These are phyloP conservation scores for Armadillidium nasatum DNA, from an alignment of 1,140 invertebrate genomes.

Conservation along the genomic window DNA sequence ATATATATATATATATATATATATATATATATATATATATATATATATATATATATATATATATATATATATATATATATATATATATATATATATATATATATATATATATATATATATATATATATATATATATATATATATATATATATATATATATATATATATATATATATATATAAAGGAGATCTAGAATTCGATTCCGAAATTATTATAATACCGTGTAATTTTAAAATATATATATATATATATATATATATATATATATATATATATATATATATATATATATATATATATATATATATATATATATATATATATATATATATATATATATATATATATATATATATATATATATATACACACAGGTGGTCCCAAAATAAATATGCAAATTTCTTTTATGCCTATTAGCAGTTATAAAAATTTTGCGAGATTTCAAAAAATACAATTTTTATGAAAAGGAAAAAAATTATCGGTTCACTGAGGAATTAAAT, in stretches of 20 bases:
- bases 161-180: too few species aligned
- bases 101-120: background rate
- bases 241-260: too few species aligned
- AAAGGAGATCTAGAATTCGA: too few species aligned
- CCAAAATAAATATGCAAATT: too few species aligned
- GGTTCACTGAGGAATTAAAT: too few species aligned
- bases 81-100: conserved; percentile 12
- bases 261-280: too few species aligned
- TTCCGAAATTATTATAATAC: too few species aligned
- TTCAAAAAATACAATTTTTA: too few species aligned
- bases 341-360: background rate
- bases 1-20: conserved; percentile 14
- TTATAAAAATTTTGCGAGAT: too few species aligned
- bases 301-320: conserved; percentile 18
- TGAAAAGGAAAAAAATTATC: too few species aligned
- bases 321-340: conserved; percentile 20
- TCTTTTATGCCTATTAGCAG: too few species aligned
- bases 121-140: background rate
- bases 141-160: background rate
- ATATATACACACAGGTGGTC: conserved; percentile 16
- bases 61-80: conserved; percentile 17
- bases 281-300: background rate
- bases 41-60: conserved; percentile 4
- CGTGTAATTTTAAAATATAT: too few species aligned
- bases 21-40: conserved; percentile 8